These are phyloP conservation scores for Cantharis flavilabris DNA, from an alignment of 2,888 invertebrate species.

Conservation along the genomic window DNA sequence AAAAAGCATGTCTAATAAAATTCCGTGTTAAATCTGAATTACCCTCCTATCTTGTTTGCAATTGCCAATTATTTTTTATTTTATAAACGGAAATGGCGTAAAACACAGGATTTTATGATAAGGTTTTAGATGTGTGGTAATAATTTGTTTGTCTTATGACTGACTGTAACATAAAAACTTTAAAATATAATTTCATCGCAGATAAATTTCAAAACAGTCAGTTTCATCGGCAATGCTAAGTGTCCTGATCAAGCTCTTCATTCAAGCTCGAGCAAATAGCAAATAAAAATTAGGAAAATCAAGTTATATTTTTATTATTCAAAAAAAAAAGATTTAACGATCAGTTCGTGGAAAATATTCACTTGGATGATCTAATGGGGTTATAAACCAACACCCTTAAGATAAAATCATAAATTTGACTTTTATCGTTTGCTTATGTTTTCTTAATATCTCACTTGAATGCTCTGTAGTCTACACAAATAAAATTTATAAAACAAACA, in stretches of 20 bases:
- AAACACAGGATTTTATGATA: not conserved
- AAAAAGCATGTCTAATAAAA: not conserved
- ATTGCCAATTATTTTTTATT: not conserved
- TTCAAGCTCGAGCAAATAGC: no score
- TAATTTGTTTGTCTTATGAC: not conserved
- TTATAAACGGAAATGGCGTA: not conserved
- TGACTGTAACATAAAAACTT: not conserved
- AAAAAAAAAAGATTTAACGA: not conserved
- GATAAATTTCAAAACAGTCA: not conserved
- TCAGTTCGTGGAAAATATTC: not conserved
- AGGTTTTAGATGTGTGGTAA: not conserved
- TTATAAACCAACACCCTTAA: not conserved
- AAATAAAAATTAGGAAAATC: not conserved
- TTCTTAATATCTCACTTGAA: not conserved
- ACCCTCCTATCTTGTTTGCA: not conserved
- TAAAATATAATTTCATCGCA: not conserved
- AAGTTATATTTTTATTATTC: not conserved
- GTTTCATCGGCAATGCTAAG: not conserved
- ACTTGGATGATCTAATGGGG: not conserved
- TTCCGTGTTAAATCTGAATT: not conserved
- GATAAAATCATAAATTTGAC: not conserved
- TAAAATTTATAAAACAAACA: not conserved
- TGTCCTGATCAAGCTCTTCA: no score
- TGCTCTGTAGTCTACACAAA: not conserved
- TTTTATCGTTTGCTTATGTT: not conserved